Conservation (phyloP, 2,888 invertebrate genomes). For the Amiota communis region DNA sequence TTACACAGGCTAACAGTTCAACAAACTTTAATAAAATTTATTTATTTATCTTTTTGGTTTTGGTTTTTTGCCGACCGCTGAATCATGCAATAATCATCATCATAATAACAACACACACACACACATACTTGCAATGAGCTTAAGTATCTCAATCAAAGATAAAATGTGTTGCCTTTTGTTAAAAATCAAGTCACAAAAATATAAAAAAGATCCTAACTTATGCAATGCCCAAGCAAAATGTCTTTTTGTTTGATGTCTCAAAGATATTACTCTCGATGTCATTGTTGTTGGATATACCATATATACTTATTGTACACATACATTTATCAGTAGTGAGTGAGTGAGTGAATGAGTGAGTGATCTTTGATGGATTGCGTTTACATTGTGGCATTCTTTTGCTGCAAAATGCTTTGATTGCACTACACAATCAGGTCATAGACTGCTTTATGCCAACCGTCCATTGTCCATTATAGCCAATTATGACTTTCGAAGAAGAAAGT, state of each 20-base stretch:
- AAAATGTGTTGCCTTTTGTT: constrained; percentile 16
- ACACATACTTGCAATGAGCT: not conserved
- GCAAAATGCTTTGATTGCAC: not conserved
- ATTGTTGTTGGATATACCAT: too few relatives aligned
- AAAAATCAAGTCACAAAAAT: not conserved
- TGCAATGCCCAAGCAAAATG: constrained; percentile 12
- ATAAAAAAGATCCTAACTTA: constrained; percentile 5
- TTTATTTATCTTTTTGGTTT: not conserved
- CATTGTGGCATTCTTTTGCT: constrained; percentile 10
- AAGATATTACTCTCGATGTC: too few relatives aligned
- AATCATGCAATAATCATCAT: constrained; percentile 16
- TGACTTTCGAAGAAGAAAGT: constrained; percentile 65
- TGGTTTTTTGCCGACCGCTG: not conserved
- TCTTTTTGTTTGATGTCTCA: constrained; percentile 9
- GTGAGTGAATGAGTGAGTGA: not conserved
- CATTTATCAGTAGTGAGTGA: not conserved
- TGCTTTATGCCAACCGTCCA: not conserved
- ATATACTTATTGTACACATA: not conserved
- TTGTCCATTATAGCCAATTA: constrained; percentile 28
- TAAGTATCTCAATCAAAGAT: constrained; percentile 3
- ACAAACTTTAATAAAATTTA: constrained; percentile 11
- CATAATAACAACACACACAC: too few relatives aligned
- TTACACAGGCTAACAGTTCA: not conserved
- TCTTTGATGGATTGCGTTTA: constrained; percentile 13
- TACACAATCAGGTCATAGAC: constrained; percentile 26